These are phyloP conservation scores for Piprites chloris DNA, from an alignment of 2,113 vertebrate genomes.

Conservation along the genomic window DNA sequence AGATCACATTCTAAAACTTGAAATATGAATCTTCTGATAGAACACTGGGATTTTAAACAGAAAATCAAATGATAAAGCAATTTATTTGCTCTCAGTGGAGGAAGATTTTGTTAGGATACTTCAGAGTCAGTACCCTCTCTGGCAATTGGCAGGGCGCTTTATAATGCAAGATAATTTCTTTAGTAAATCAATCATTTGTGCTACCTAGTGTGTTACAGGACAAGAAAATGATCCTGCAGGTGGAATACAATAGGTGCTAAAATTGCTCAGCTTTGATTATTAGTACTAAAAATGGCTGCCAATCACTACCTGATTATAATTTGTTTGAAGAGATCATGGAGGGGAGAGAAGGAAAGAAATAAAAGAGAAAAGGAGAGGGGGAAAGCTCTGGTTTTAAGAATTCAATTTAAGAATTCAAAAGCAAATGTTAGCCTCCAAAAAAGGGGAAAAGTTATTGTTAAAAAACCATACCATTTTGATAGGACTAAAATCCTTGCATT, in stretches of 20 bases:
- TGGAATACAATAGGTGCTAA: conserved; percentile 47
- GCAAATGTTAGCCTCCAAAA: neutral
- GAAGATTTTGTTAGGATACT: conserved; percentile 2
- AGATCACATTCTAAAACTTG: neutral
- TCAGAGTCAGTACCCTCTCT: neutral
- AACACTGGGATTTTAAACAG: conserved; percentile 14
- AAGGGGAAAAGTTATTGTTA: neutral
- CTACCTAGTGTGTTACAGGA: conserved; percentile 41
- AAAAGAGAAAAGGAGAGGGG: neutral
- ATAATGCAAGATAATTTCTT: neutral
- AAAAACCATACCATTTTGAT: neutral
- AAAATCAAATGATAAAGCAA: conserved; percentile 3
- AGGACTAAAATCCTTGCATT: neutral
- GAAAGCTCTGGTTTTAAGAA: neutral
- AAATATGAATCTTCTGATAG: neutral
- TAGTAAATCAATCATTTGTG: conserved; percentile 44
- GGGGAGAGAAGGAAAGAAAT: neutral
- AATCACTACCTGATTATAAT: conserved; percentile 46
- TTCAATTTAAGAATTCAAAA: neutral
- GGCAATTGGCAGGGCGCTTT: neutral
- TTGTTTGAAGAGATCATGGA: neutral
- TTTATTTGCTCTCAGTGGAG: conserved; percentile 3
- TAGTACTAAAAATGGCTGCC: conserved; percentile 52
- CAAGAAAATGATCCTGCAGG: conserved; percentile 55
- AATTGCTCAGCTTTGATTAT: conserved; percentile 60